These are phyloP conservation scores for Peromyscus californicus DNA, from an alignment of 2,113 vertebrate species.

Conservation along the genomic window DNA sequence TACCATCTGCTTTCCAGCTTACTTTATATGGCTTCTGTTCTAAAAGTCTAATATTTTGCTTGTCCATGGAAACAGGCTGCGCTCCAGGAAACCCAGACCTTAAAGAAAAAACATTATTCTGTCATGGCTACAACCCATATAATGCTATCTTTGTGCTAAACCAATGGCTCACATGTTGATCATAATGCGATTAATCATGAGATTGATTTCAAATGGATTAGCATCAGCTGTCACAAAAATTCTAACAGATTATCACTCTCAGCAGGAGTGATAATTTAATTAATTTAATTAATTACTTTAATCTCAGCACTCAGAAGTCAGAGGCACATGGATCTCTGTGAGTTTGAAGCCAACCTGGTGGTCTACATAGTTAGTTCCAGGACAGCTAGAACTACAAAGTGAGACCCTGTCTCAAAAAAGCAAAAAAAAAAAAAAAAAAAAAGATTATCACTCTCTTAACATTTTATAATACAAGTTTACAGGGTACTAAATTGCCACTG, in stretches of 20 bases:
- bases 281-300: not conserved
- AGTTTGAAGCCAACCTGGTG: not conserved
- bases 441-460: slow-evolving; percentile 29
- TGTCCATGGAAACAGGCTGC: slow-evolving; percentile 99
- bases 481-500: slow-evolving; percentile 45
- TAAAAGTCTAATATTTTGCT: slow-evolving; percentile 95
- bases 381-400: not conserved
- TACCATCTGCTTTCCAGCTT: slow-evolving; percentile 99
- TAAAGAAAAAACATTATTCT: slow-evolving; percentile 70
- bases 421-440: not conserved
- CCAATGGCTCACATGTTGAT: slow-evolving; percentile 62
- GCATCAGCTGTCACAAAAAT: slow-evolving; percentile 36
- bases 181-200: not conserved
- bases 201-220: slow-evolving; percentile 63
- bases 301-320: not conserved
- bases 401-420: too few species aligned
- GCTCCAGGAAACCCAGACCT: slow-evolving; percentile 98
- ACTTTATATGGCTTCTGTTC: slow-evolving; percentile 98
- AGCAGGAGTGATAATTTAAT: not conserved
- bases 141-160: slow-evolving; percentile 69
- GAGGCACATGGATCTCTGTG: not conserved
- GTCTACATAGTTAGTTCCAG: not conserved
- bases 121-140: slow-evolving; percentile 58
- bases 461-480: slow-evolving; percentile 46
- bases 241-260: not conserved